Evolutionary conservation across 2,797 vertebrate species (phyloP), one percentile per base, ranked within the genome.

Genomic region (Enteromius afrohamiltoni): DNA sequence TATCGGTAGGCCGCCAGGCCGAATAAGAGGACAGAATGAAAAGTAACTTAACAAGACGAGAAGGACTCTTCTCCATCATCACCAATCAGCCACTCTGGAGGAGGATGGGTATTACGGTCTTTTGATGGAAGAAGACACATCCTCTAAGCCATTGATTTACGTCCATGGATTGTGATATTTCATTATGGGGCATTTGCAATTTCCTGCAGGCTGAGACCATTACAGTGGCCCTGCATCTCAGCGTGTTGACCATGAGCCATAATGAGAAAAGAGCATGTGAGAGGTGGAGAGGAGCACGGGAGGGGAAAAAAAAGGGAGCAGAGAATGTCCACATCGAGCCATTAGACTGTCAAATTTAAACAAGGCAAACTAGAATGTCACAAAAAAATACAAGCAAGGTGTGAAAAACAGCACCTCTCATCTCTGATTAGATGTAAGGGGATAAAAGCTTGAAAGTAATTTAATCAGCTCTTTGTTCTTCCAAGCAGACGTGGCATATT

Each of bases 381-480:
- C 47, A 47, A 70, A 64, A 77, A 79, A 76, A 40, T 73, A 70
- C 74, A 84, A 60, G 65, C 53, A 83, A 85, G 75, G 81, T 87
- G 84, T 85, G 83, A 87, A 87, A 83, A 83, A 82, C 85, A 84
- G 60, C 75, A 83, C 77, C 77, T 84, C 85, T 87, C 84, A 82
- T 71, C 80, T 85, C 84, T 88, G 85, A 90, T 89, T 87, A 89
- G 82, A 87, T 85, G 71, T 89, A 87, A 87, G 79, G 73, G 86
- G 88, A 87, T 87, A 88, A 87, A 88, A 88, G 86, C 82, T 85
- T 55, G 67, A 84, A 84, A 82, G 81, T 86, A 88, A 87, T 89
- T 86, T 89, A 88, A 91, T 89, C 85, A 86, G 81, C 77, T 86
- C 84, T 88, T 87, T 87, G 85, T 87, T 84, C 84, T 67, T 67